These are phyloP conservation scores for Anguilla megastoma DNA, from an alignment of 2,797 vertebrate species.

Conservation along the genomic window DNA sequence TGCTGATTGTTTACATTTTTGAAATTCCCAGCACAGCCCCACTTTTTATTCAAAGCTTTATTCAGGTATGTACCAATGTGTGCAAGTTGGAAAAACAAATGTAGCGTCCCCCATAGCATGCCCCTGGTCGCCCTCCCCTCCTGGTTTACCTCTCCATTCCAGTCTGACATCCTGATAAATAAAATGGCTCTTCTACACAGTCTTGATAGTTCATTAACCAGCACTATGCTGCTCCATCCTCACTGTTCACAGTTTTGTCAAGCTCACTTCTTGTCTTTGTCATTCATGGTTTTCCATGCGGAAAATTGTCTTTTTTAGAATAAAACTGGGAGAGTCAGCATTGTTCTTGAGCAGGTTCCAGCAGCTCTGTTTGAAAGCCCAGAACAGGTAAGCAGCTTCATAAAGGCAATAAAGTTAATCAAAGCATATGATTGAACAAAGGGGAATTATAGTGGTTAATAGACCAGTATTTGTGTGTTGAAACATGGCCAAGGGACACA, in stretches of 20 bases:
- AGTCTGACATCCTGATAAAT: background rate
- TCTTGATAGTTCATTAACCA: background rate
- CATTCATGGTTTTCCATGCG: background rate
- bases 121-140: background rate
- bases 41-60: too few relatives aligned
- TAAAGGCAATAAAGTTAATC: background rate
- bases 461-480: background rate
- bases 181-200: background rate
- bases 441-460: background rate
- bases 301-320: background rate
- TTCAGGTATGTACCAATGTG: too few relatives aligned
- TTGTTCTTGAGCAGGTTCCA: background rate
- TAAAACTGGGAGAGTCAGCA: background rate
- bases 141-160: too few relatives aligned
- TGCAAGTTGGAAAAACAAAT: too few relatives aligned
- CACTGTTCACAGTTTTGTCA: background rate
- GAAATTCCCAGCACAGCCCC: too few relatives aligned
- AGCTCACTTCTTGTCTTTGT: background rate
- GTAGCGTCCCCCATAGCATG: too few relatives aligned
- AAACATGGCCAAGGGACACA: background rate
- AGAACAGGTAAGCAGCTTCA: background rate
- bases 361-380: background rate
- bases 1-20: too few relatives aligned
- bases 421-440: background rate
- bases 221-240: background rate